Conservation (phyloP, 2,113 vertebrate genomes). For the Hippopotamus amphibius region DNA sequence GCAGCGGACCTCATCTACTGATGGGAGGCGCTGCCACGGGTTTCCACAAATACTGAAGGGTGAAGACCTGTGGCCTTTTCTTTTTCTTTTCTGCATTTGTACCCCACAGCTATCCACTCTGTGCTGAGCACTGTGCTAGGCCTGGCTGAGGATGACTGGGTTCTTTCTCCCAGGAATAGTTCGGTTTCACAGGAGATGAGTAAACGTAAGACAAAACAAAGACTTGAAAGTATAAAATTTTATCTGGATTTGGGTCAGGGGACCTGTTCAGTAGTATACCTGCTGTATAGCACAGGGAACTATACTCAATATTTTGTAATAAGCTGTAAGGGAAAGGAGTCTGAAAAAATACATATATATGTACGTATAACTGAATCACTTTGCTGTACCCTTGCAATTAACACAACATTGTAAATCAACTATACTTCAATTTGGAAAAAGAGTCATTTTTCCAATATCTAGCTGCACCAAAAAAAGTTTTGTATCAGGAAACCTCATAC, state of each 20-base stretch:
- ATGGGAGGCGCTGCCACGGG: neutral
- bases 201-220: constrained; percentile 1
- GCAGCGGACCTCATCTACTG: neutral
- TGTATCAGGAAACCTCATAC: neutral
- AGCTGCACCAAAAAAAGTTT: neutral
- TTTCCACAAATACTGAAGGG: neutral
- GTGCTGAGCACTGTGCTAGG: neutral
- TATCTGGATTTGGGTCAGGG: neutral
- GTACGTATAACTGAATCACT: neutral
- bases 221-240: neutral
- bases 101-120: neutral
- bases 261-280: neutral
- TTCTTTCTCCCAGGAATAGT: neutral
- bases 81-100: neutral
- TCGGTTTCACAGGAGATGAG: neutral
- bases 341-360: neutral
- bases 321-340: neutral
- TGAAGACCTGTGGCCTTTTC: neutral
- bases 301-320: neutral
- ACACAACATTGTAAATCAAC: neutral
- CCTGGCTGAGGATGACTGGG: neutral
- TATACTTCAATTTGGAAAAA: neutral
- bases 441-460: neutral
- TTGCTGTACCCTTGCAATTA: neutral
- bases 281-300: neutral